These are phyloP conservation scores for Steatornis caripensis DNA, from an alignment of 2,113 vertebrate genomes.

Conservation along the genomic window DNA sequence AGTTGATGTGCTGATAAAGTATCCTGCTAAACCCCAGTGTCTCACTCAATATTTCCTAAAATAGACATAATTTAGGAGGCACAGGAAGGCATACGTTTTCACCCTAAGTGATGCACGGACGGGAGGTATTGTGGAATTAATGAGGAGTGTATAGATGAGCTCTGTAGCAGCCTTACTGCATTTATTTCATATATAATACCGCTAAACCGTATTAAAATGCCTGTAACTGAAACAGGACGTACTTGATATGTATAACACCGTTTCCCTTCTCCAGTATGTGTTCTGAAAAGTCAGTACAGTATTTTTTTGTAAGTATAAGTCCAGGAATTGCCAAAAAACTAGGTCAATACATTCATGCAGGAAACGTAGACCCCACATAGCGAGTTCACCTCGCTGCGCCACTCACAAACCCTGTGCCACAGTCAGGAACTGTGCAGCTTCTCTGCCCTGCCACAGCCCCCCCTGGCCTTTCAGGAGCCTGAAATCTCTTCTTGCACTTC, in stretches of 20 bases:
- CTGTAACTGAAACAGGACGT: not conserved
- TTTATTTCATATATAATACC: not conserved
- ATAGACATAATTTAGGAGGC: not conserved
- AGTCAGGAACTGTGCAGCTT: accelerated
- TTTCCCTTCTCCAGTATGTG: not conserved
- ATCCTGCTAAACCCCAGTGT: not conserved
- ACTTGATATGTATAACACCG: not conserved
- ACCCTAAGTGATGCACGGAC: not conserved
- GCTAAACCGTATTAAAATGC: not conserved
- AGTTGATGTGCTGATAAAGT: not conserved
- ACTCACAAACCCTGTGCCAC: not conserved
- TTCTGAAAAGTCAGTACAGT: not conserved
- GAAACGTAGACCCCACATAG: not conserved
- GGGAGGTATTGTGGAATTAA: not conserved
- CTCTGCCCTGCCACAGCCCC: not conserved
- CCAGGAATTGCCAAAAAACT: not conserved
- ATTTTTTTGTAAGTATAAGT: not conserved
- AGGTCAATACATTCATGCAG: not conserved
- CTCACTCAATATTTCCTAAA: not conserved
- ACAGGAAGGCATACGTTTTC: not conserved
- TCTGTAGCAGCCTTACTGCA: not conserved
- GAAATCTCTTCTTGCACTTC: not conserved
- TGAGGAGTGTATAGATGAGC: not conserved
- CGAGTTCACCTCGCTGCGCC: not conserved
- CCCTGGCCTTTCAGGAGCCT: not conserved